Conservation (phyloP, 1,140 invertebrate genomes). For the Pseudomyrmex gracilis region DNA sequence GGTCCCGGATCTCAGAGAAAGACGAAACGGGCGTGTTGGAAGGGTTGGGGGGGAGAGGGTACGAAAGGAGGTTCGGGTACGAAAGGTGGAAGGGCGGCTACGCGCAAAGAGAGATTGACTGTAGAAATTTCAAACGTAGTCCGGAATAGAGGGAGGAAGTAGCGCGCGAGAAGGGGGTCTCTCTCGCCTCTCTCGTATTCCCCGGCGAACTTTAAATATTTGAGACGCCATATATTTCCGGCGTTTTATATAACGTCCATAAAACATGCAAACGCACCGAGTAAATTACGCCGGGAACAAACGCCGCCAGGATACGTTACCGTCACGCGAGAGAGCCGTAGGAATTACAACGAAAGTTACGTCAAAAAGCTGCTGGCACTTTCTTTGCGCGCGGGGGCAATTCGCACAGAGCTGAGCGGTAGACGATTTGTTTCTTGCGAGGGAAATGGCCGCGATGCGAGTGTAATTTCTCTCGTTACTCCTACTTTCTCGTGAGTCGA, state of each 20-base stretch:
- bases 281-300: conserved; percentile 58
- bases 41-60: not conserved
- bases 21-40: not conserved
- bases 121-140: conserved; percentile 43
- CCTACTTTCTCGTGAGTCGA: too few species aligned
- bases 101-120: conserved; percentile 62
- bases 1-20: not conserved
- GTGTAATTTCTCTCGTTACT: too few species aligned
- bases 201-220: conserved; percentile 62
- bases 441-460: not conserved
- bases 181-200: conserved; percentile 53
- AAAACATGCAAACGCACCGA: conserved; percentile 60
- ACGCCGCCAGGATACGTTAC: conserved; percentile 42
- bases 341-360: conserved; percentile 49
- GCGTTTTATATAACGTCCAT: conserved; percentile 59
- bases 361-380: conserved; percentile 3
- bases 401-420: not conserved
- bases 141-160: not conserved
- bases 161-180: conserved; percentile 39
- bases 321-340: conserved; percentile 39
- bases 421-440: not conserved
- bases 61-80: not conserved
- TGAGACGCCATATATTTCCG: conserved; percentile 59
- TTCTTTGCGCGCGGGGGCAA: not conserved
- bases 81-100: not conserved